phyloP scores from a whole-genome alignment of 2,797 vertebrate species.

The Sebastiscus albofasciatus region DNA sequence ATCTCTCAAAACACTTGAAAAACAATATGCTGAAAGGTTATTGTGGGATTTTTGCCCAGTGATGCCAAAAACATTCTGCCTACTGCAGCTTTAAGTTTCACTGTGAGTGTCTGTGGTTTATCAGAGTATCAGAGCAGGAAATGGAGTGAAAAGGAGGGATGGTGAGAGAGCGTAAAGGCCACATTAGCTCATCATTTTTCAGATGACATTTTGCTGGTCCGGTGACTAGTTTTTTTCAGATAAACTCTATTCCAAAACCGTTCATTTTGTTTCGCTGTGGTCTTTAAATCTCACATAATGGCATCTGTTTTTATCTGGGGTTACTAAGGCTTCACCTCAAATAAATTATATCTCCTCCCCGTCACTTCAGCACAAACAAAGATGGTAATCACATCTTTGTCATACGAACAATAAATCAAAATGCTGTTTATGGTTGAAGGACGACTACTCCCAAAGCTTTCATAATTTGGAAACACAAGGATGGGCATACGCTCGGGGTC shows the following conservation, averaged over 20 bases:
- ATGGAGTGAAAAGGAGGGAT: neutral
- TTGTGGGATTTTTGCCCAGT: too few species aligned
- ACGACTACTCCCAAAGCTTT: neutral
- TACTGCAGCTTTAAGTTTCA: slow-evolving; percentile 10
- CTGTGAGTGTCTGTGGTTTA: slow-evolving; percentile 13
- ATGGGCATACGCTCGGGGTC: neutral
- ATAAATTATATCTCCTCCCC: neutral
- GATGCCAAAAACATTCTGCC: too few species aligned
- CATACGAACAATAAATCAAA: neutral
- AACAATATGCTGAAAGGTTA: too few species aligned
- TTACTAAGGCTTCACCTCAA: neutral
- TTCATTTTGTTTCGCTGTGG: neutral
- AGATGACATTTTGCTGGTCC: neutral
- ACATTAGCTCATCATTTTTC: neutral
- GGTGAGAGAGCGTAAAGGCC: neutral
- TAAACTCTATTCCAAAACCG: neutral
- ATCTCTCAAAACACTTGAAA: too few species aligned
- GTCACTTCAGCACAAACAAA: neutral
- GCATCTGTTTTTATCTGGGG: neutral
- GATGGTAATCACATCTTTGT: neutral
- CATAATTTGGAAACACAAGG: slow-evolving; percentile 3
- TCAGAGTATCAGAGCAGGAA: slow-evolving; percentile 16
- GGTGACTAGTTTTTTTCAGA: neutral
- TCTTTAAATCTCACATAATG: neutral
- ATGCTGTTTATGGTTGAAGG: slow-evolving; percentile 20